Base-by-base conservation (phyloP, 2,888 invertebrate genomes). In the Cylindroiulus punctatus region DNA sequence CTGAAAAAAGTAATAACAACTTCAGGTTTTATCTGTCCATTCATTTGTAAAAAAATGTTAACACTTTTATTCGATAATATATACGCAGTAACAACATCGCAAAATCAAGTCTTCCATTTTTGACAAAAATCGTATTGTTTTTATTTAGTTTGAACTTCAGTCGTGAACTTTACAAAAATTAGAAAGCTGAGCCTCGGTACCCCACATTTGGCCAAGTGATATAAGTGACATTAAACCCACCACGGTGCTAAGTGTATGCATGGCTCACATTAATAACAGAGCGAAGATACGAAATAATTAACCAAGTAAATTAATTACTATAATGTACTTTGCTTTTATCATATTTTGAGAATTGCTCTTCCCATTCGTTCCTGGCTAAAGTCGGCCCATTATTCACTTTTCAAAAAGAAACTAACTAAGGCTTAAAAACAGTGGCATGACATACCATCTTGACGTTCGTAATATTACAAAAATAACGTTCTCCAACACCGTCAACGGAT, bases 381-480 rank as follows among this genome's bases (percentile, higher is more conserved):
- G 65, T 26, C 5, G 10, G 26, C 26, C 26, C 65, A 26, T 65
- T 26, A 65, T 65, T 65, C 26, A 52, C 4, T n/a, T 26, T 65
- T 65, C 10, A 65, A n/a, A 65, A 65, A 65, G 10, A 65, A 26
- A 26, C 65, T 40, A 40, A 82, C 36, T 36, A 82, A 82, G 82
- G 82, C 82, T 17, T 82, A 82, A 82, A 82, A 82, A 82, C 82
- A 82, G 82, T 82, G 82, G 42, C 82, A 82, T 40, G 36, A 82
- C 82, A 36, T 82, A 82, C 82, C 82, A 82, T 82, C 82, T 40
- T 82, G 82, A 82, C 82, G 82, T 82, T 82, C 30, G 30, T 42
- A 82, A 82, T 82, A 82, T 82, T 82, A 82, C 82, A 82, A 82
- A 82, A 82, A 82, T 82, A 82, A 82, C 82, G 42, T 36, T 82